These are phyloP conservation scores for Meleagris gallopavo DNA, from an alignment of 2,113 vertebrate species.

Conservation along the genomic window DNA sequence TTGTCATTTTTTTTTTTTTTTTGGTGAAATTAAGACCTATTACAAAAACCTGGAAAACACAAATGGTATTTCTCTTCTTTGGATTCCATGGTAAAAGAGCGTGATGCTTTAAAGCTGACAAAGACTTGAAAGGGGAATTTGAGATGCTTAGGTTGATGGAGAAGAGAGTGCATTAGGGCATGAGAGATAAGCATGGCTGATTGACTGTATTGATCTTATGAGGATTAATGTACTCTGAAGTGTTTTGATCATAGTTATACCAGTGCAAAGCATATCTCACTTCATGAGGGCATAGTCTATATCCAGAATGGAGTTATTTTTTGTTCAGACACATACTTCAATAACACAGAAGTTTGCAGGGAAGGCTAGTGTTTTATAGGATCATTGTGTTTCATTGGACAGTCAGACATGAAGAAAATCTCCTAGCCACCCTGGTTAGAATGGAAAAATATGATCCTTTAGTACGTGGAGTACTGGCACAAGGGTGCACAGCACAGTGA, in stretches of 20 bases:
- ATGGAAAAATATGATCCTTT: neutral
- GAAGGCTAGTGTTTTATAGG: neutral
- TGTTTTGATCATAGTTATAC: neutral
- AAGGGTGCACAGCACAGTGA: neutral
- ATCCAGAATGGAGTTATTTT: neutral
- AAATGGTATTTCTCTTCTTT: neutral
- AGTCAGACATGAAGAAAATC: neutral
- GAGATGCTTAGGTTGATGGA: neutral
- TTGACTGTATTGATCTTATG: constrained; percentile 22
- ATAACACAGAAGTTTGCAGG: neutral
- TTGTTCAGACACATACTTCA: neutral
- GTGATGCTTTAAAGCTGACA: neutral
- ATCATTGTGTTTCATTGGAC: neutral
- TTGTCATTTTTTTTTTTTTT: neutral
- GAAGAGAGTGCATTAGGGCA: neutral
- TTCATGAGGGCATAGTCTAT: neutral
- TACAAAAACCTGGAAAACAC: neutral
- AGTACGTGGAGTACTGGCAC: neutral
- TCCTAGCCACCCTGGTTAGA: neutral
- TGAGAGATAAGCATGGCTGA: neutral
- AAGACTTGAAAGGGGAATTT: neutral
- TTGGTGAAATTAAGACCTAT: neutral
- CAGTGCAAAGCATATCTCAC: neutral
- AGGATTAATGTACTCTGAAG: neutral
- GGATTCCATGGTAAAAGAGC: neutral